Evolutionary conservation across 2,113 vertebrate genomes (phyloP), one percentile per base, ranked within the genome.

Genomic region (Ardeotis arabs): DNA sequence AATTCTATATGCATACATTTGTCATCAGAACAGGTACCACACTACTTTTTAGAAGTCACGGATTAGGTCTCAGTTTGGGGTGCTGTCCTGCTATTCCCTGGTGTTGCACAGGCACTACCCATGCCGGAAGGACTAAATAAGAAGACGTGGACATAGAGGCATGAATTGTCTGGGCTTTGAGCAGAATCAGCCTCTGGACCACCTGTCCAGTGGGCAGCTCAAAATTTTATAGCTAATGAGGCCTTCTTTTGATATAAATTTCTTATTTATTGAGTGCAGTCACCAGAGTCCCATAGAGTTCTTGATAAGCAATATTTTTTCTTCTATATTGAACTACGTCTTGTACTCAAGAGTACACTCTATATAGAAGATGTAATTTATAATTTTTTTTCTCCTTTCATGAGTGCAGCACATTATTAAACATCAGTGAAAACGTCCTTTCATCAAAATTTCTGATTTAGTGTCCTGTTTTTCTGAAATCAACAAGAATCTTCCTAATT

Each of bases 31-130:
- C 17, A 78, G 41, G 7, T 44, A 81, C 18, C 12, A 24, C 29
- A 31, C 8, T 11, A 23, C 9, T 47, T 49, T 66, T 44, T 24
- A 56, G 20, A 72, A 80, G n/a, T 37, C 59, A 84, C 1, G 1
- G 39, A n/a, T 37, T 62, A 7, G 2, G 9, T n/a, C 28, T 14
- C 25, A 14, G 0, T 41, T 69, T 66, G 33, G 20, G 18, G 2
- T 55, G 6, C 20, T n/a, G 11, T 52, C 29, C 39, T 91, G 60
- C 10, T 64, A 31, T 41, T 89, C 23, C 35, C 27, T 1, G 2
- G 5, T 2, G 0, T 14, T 39, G 74, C 60, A 23, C 20, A 44
- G 41, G 27, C 25, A 14, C 27, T 52, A 35, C 14, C 0, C 1
- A 2, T 74, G 53, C 39, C 81, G 69, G 53, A 88, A 86, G 44